A percentile compares a stretch with the other conserved stretches of the same genome.
Conservation (phyloP, 2,113 vertebrate species). For the Epinephelus fuscoguttatus region DNA sequence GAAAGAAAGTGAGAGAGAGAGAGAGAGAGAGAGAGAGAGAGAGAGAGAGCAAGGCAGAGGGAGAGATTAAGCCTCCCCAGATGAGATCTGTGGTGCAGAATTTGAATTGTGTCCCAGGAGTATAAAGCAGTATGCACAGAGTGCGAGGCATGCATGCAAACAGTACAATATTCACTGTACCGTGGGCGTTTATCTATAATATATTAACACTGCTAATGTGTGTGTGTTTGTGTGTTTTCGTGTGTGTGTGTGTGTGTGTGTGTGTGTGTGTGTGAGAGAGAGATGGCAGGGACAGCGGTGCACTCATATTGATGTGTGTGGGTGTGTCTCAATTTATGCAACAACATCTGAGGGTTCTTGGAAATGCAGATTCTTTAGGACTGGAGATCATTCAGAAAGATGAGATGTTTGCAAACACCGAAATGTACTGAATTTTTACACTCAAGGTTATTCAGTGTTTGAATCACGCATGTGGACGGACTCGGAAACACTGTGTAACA, state of each 20-base stretch:
- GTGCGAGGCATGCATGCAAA: conserved; percentile 56
- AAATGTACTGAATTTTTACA: conserved; percentile 7
- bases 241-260: not conserved
- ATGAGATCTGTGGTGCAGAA: conserved; percentile 84
- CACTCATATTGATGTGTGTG: conserved; percentile 69
- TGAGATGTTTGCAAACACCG: conserved; percentile 29
- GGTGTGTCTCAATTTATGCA: conserved; percentile 80
- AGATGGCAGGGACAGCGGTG: conserved; percentile 41
- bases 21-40: conserved; percentile 52
- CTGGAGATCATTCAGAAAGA: conserved; percentile 24
- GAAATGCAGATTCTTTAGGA: conserved; percentile 36
- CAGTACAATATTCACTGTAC: conserved; percentile 53
- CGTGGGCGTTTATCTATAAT: conserved; percentile 69
- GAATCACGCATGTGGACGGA: conserved; percentile 6
- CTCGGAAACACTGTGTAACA: conserved; percentile 1
- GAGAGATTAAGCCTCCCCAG: conserved; percentile 84
- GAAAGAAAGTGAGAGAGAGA: conserved; percentile 50
- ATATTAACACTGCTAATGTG: conserved; percentile 56
- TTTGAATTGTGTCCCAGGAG: conserved; percentile 80
- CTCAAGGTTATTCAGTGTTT: conserved; percentile 44
- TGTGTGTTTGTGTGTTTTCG: not conserved
- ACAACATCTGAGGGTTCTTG: conserved; percentile 62
- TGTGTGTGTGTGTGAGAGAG: conserved; percentile 18
- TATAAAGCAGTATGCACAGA: conserved; percentile 68
- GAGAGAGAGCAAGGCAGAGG: conserved; percentile 50